Evolutionary conservation across 1,140 invertebrate genomes (phyloP), one percentile per base, ranked within the genome.

Genomic region (Anastrepha obliqua): DNA sequence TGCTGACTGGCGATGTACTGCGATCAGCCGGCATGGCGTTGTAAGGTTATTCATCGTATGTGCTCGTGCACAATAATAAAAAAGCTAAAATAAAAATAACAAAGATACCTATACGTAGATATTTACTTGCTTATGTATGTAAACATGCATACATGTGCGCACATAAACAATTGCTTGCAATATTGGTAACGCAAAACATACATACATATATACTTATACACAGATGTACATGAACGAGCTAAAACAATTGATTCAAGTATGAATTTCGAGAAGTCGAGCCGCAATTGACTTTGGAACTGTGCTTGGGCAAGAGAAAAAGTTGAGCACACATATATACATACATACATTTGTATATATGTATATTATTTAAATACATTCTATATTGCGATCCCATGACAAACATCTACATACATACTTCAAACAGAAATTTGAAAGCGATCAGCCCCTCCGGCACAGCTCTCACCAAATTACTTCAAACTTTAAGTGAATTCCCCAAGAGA

Each of bases 1-100:
- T 81, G 74, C 74, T 81, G 74, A 55, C 74, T 81, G 74, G 47
- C 44, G 51, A 42, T 81, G 47, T 55, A 81, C 74, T 81, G 47
- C 47, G 47, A 58, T n/a, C n/a, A 51, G 74, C 74, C 74, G 74
- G 74, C 44, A 55, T 29, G 74, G 15, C 44, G 47, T 81, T n/a
- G 64, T 67, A 39, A 15, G 5, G n/a, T 39, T 39, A 11, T 20
- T 29, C 29, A 11, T 39, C 64, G 47, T 20, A 81, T 29, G 42
- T 20, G 47, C 74, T 47, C 47, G 47, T 47, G 47, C 74, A 81
- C 20, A 20, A 55, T 47, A 55, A 39, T 2, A 74, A 47, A 44
- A 47, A 42, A 74, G 5, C 6, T 8, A 74, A 74, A 81, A 81
- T 20, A 55, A 81, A 74, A 55, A 58, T 58, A 81, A 55, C 47